A percentile compares a stretch with the other conserved stretches of the same genome.
Evolutionary conservation across 1,140 invertebrate genomes (phyloP).

Genomic region (Oryzaephilus surinamensis): DNA sequence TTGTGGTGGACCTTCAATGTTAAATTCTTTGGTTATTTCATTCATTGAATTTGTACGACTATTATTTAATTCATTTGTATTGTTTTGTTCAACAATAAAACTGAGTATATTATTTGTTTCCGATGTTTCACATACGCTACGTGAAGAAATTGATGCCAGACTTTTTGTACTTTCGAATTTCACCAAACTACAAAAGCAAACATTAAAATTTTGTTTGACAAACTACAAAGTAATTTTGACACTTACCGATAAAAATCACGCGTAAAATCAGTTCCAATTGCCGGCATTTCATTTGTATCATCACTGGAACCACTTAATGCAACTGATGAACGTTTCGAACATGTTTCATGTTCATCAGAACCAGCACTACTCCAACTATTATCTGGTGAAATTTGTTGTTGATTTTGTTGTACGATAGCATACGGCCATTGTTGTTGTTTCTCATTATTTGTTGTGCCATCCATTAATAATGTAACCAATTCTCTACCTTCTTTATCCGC

Average conservation of each 20-base stretch:
- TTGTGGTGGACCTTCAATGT: slow-evolving; percentile 30
- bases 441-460: slow-evolving; percentile 24
- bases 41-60: slow-evolving; percentile 38
- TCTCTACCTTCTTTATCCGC: slow-evolving; percentile 42
- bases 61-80: slow-evolving; percentile 44
- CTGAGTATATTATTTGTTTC: slow-evolving; percentile 60
- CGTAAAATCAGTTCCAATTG: slow-evolving; percentile 64
- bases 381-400: slow-evolving; percentile 40
- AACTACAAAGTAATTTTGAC: background rate
- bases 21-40: slow-evolving; percentile 32
- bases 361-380: slow-evolving; percentile 52
- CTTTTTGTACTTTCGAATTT: slow-evolving; percentile 72
- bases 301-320: slow-evolving; percentile 53
- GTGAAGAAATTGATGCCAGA: slow-evolving; percentile 62
- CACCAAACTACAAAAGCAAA: slow-evolving; percentile 47
- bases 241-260: slow-evolving; percentile 52
- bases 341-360: slow-evolving; percentile 41
- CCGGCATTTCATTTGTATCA: slow-evolving; percentile 49
- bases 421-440: slow-evolving; percentile 42
- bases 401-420: slow-evolving; percentile 14
- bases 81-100: slow-evolving; percentile 66
- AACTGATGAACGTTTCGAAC: slow-evolving; percentile 55
- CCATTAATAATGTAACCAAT: slow-evolving; percentile 37
- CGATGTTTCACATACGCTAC: slow-evolving; percentile 41
- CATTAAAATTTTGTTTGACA: background rate